Conservation (phyloP, 2,888 invertebrate species). For the Schizaphis graminum region DNA sequence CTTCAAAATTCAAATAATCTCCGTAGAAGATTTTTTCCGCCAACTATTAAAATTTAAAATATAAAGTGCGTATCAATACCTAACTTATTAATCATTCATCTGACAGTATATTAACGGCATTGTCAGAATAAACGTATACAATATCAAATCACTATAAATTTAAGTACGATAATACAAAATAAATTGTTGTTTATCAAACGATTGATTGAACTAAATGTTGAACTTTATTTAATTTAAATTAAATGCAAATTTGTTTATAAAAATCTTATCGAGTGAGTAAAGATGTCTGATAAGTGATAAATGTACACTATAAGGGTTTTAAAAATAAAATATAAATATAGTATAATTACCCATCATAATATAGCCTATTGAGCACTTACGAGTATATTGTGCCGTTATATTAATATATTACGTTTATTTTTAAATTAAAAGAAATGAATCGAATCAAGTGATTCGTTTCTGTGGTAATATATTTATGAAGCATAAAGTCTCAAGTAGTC, state of each 20-base stretch:
- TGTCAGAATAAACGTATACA: neutral
- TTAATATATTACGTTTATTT: neutral
- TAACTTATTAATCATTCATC: neutral
- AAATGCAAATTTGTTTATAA: neutral
- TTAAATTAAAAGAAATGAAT: neutral
- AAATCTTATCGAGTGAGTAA: neutral
- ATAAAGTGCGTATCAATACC: neutral
- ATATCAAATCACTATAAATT: neutral
- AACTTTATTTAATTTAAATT: neutral
- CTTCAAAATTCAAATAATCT: neutral
- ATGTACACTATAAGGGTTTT: neutral
- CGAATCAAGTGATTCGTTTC: neutral
- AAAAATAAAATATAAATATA: neutral
- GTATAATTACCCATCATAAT: neutral
- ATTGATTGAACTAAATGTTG: neutral
- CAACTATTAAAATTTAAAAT: neutral
- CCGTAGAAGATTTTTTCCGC: neutral
- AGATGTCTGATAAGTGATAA: neutral
- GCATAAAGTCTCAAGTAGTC: neutral
- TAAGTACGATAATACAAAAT: neutral
- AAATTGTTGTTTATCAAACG: neutral
- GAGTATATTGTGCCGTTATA: neutral
- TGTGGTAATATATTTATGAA: neutral
- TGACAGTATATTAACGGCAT: neutral
- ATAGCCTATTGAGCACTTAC: neutral